A percentile compares a stretch with the other conserved stretches of the same genome.
These are phyloP conservation scores for Heliconius congener DNA, from an alignment of 1,140 invertebrate species.

Conservation along the genomic window DNA sequence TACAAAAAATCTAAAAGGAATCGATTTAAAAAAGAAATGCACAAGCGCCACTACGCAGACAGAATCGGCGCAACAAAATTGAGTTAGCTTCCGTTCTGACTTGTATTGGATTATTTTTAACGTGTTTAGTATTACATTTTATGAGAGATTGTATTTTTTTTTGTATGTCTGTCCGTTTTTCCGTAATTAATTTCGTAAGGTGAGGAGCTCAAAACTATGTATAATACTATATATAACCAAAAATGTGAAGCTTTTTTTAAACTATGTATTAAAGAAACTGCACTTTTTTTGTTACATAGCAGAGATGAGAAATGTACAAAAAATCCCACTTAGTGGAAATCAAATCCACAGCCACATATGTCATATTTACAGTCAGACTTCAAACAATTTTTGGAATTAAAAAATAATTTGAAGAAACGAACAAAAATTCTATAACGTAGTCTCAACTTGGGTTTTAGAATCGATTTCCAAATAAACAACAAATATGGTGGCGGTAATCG, in stretches of 20 bases:
- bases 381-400: too few species aligned
- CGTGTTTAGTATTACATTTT: constrained; percentile 14
- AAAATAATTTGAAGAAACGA: background rate
- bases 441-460: constrained; percentile 23
- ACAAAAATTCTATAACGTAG: background rate
- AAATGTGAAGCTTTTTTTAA: too few species aligned
- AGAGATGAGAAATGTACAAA: too few species aligned
- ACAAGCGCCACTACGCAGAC: background rate
- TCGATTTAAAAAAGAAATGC: constrained; percentile 16
- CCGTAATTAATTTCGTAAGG: background rate
- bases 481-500: constrained; percentile 33
- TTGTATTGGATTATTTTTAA: constrained; percentile 22
- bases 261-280: too few species aligned
- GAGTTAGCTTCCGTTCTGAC: constrained; percentile 23
- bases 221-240: too few species aligned
- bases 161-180: background rate
- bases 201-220: too few species aligned
- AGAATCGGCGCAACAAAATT: constrained; percentile 28
- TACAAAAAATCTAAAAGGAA: constrained; percentile 8
- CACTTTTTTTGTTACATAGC: too few species aligned
- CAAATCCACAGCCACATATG: too few species aligned
- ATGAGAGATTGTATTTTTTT: background rate
- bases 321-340: too few species aligned
- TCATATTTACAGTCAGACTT: too few species aligned
- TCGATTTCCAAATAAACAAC: constrained; percentile 30